Base-by-base conservation (phyloP, 2,888 invertebrate genomes). In the Augiades crinisus region DNA sequence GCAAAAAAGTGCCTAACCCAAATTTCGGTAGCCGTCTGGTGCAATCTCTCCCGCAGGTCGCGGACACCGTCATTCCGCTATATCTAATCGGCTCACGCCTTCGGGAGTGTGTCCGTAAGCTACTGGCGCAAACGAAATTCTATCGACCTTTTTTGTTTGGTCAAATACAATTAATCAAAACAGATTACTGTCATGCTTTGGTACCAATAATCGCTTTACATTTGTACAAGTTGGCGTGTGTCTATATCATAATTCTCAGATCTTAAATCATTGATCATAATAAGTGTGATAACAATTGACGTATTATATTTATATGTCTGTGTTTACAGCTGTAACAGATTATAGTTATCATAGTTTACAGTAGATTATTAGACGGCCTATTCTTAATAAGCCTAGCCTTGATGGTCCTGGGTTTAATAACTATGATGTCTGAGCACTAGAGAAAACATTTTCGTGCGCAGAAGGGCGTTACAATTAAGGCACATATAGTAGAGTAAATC, bases 21-120 rank as follows among this genome's bases (percentile, higher is more conserved):
- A 87, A 85, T 88, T 87, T 86, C 81, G 78, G 86, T 80, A 81
- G 84, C 80, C 62, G 83, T 80, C 82, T 81, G 83, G 74, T 71
- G 63, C 72, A 74, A 81, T 82, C 76, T 78, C 76, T 78, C 80
- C 76, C 68, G 70, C 65, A 53, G 65, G 62, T 66, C 70, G 71
- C 63, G 66, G 60, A 65, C 27, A 17, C 44, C 45, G 51, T 47
- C 51, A 47, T 53, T 36, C 47, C 47, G 24, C 31, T 45, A 44
- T 75, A 71, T 68, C 72, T 76, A 78, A 79, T 71, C 73, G 67
- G 76, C 72, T 74, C 81, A 79, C 79, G 78, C 79, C 67, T 68
- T 67, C 64, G 57, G 47, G 64, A 59, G 46, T n/a, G n/a, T 30
- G 60, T 60, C 54, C 55, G 58, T 65, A 47, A 51, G 56, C 55